Base-by-base conservation (phyloP, 2,113 vertebrate genomes). In the Cyanoramphus novaezelandiae region DNA sequence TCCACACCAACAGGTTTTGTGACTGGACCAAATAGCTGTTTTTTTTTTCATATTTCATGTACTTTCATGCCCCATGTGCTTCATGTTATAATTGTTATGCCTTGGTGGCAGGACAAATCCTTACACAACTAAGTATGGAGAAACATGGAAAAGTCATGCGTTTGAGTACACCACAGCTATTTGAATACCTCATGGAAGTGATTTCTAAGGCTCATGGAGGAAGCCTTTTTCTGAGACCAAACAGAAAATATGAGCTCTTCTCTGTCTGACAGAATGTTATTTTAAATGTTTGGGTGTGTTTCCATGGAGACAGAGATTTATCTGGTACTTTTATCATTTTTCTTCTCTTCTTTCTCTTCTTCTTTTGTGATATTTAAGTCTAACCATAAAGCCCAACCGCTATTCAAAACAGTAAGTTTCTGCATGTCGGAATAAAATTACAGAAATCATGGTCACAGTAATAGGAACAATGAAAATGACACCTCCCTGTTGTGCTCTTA, bases 211-310 rank as follows among this genome's bases (percentile, higher is more conserved):
- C 60, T 59, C 60, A 70, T 31, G 70, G 60, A 90, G 88, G 43
- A 75, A 90, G 64, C 10, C 39, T 90, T 94, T 93, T 94, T 75
- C 60, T 92, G 50, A 88, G 64, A 55, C 46, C 53, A 94, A 92
- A 95, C 75, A 84, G 69, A 93, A 92, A 83, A n/a, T 43, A 80
- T 33, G 64, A 92, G n/a, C 28, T 82, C 72, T 81, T 72, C 71
- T 82, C 53, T 86, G 50, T 86, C 82, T 79, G 62, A 86, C 37
- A 93, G 55, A 94, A 92, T 29, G 88, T 57, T 92, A 62, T 82
- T 96, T 90, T 71, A 96, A 96, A 92, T 93, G 94, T 93, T 93
- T 94, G 90, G 41, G 83, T 82, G 37, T 43, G 74, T 95, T 96
- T 91, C 92, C 88, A 89, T 76, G 83, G 88, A 65, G 86, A 95